Base-by-base conservation (phyloP, 2,113 vertebrate genomes). In the Lagopus muta region DNA sequence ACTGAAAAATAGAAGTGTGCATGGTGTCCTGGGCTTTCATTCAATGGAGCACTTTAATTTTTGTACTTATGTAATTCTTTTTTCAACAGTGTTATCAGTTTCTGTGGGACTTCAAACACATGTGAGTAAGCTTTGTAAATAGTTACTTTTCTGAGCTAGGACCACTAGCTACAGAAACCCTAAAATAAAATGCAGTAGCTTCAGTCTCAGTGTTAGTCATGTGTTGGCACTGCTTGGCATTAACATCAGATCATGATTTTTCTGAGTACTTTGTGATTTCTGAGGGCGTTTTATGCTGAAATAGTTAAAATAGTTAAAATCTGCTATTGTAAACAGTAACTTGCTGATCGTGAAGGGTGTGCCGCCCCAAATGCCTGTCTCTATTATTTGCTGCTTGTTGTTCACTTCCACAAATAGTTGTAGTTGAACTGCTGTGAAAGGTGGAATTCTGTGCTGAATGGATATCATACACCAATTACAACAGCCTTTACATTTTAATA, bases 371-470 rank as follows among this genome's bases (percentile, higher is more conserved):
- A 88, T 91, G 94, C 76, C 65, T 25, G 40, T 85, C 77, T 94
- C 61, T 36, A 82, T 95, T 95, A 94, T 94, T 95, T 90, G 71
- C 50, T 82, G 89, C 84, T 95, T 91, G 66, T 36, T 61, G 4
- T 92, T 76, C 18, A 8, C 47, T 93, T 96, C 92, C 93, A 93
- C 86, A 95, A 91, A 93, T 94, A 94, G 86, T 72, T 95, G 69
- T 77, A 93, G 71, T 48, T 91, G 43, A 91, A n/a, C 73, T 93
- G 50, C 45, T 86, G 66, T 42, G 91, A 62, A 93, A 82, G 71
- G 70, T 79, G 71, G 58, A 77, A 67, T 79, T 82, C 43, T 38
- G 5, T 64, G 54, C 21, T 89, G 77, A 36, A 43, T 89, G 50
- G 70, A 88, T 94, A 65, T 60, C 0, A 0, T 73, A 5, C 50